Evolutionary conservation across 2,113 vertebrate genomes (phyloP), one percentile per base, ranked within the genome.

Genomic region (Zosterops japonicus): DNA sequence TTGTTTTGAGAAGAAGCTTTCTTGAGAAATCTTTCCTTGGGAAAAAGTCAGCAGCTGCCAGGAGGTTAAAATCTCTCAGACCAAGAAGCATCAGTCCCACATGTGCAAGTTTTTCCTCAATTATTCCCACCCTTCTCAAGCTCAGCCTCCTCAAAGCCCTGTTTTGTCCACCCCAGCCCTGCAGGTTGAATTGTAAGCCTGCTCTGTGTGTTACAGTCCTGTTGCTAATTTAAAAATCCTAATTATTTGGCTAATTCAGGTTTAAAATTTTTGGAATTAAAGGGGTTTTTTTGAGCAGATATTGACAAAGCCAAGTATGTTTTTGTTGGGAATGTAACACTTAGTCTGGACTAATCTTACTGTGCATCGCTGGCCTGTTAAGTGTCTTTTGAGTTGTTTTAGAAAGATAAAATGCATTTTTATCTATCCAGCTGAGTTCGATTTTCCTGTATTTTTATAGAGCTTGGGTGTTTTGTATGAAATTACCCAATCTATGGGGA

Each of bases 271-370:
- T 9, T 78, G 9, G 15, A 31, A 19, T 33, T 6, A 24, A 56
- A 76, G 11, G 31, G 1, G 0, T 5, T 5, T 25, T 47, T 49
- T 64, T 22, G 3, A 33, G 13, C 5, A 33, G 33, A 13, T 28
- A 1, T 28, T 78, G 9, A 19, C 16, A 44, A 28, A 71, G 2
- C 5, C 24, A 27, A 12, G 2, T 11, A 2, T 19, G 14, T 11
- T 33, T 3, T 15, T 8, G 4, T 2, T 57, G 14, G 28, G 39
- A 64, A 9, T 6, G 15, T 46, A 31, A 15, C 11, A 5, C 3
- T 8, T 4, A 1, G 5, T 25, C 14, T 70, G 42, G 4, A 1
- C 1, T 9, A 9, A 69, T 36, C 14, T 16, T 29, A 0, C 3
- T 8, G 22, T 18, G 8, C 3, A 3, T 17, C 2, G 0, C n/a